These are phyloP conservation scores for Oreonectes daqikongensis DNA, from an alignment of 2,797 vertebrate species.

Conservation along the genomic window DNA sequence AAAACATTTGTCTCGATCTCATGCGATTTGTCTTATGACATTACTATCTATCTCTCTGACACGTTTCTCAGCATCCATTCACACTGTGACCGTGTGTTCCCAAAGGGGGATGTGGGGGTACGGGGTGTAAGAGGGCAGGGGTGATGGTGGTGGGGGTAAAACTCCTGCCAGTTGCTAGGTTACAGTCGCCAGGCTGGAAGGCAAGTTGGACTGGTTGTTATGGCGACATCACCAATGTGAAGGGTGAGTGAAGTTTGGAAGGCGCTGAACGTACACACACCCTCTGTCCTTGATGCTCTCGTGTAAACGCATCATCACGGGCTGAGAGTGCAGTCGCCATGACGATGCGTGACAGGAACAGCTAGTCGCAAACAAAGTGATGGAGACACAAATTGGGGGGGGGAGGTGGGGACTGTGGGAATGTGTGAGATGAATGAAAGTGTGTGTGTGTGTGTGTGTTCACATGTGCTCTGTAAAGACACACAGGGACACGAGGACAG, in stretches of 20 bases:
- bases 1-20: not conserved
- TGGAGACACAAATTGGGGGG: not conserved
- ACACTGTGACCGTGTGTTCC: constrained; percentile 19
- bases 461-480: not conserved
- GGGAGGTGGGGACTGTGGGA: constrained; percentile 1
- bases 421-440: constrained; percentile 19
- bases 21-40: not conserved
- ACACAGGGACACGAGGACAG: not conserved
- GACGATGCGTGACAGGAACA: constrained; percentile 15
- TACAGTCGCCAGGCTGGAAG: constrained; percentile 75
- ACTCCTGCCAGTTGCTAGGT: constrained; percentile 75
- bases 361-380: not conserved
- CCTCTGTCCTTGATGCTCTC: not conserved
- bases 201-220: constrained; percentile 74
- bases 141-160: constrained; percentile 44
- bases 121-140: constrained; percentile 20
- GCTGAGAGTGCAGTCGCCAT: constrained; percentile 9
- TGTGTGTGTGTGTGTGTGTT: not conserved
- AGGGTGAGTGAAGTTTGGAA: constrained; percentile 67
- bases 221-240: constrained; percentile 71
- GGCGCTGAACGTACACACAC: constrained; percentile 26
- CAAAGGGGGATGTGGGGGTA: not conserved
- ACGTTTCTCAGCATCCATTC: not conserved
- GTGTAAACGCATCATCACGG: not conserved
- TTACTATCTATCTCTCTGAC: constrained; percentile 18